Evolutionary conservation across 1,140 invertebrate species (phyloP), one percentile per base, ranked within the genome.

Genomic region (Cydia splendana): DNA sequence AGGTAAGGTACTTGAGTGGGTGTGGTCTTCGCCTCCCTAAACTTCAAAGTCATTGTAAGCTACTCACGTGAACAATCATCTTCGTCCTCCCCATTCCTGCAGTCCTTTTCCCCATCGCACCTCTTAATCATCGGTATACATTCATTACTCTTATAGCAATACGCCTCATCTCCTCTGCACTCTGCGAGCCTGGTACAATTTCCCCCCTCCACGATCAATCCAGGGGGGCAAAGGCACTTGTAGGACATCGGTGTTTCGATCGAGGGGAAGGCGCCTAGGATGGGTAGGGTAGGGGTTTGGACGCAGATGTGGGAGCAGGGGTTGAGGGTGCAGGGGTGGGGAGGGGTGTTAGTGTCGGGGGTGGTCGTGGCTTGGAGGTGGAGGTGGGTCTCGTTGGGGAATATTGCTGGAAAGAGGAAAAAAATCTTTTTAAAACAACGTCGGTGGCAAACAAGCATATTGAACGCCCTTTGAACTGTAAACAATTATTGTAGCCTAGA

Each of bases 251-350:
- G 57, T 20, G 2, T 10, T 62, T 62, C n/a, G 18, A 24, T 62
- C 75, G 57, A 81, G 74, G 30, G 75, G n/a, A 73, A 77, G 34
- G 62, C 67, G 10, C 20, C 20, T 38, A 77, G 7, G 75, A 71
- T 73, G 73, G 77, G 75, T 10, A 28, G 15, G 45, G 75, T 81
- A 95, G 94, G 15, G 95, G 89, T 83, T 75, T 90, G 91, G 0
- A 95, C 91, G 78, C 97, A 98, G 12, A 97, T 86, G 85, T 97
- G 96, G 15, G 95, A 95, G 84, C 97, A 98, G 13, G 95, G 95
- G 28, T 96, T 95, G 82, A 97, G 96, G 20, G 94, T 88, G 53
- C 89, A 91, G 10, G 83, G 84, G 71, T 91, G 85, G 48, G 93
- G 93, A 86, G 97, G 95, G 4, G 88, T 79, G 0, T 78, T 75